phyloP scores from a whole-genome alignment of 2,797 vertebrate genomes.

The Gymnocypris eckloni region DNA sequence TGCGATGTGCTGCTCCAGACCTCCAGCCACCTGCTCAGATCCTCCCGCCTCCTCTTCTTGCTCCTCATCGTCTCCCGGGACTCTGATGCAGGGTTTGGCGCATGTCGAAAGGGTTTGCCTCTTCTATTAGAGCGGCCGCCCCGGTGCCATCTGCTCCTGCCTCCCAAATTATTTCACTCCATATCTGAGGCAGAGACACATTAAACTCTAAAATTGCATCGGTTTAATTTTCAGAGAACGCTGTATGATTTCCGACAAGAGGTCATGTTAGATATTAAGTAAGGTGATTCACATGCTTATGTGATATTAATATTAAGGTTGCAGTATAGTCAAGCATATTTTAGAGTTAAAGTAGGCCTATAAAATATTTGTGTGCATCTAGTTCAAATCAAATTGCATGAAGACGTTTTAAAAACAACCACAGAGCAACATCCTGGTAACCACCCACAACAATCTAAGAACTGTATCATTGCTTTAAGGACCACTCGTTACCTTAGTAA shows the following conservation, averaged over 20 bases:
- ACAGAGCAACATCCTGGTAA: no score
- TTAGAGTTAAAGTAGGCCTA: no score
- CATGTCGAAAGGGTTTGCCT: conserved; percentile 50
- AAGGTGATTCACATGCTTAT: neutral
- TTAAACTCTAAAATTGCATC: neutral
- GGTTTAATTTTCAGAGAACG: neutral
- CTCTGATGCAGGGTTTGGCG: conserved; percentile 53
- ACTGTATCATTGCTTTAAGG: no score
- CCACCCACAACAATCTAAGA: no score
- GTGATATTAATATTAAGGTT: no score
- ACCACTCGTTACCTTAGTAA: no score
- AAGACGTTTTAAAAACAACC: no score
- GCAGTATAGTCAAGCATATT: no score
- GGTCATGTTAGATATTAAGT: neutral
- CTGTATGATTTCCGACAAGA: neutral
- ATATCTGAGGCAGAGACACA: conserved; percentile 40
- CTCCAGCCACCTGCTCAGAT: conserved; percentile 13
- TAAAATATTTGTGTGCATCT: no score
- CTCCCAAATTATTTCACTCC: conserved; percentile 48
- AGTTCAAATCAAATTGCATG: no score
- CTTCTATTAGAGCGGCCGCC: neutral
- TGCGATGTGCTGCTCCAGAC: conserved; percentile 45
- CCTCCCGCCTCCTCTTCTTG: conserved; percentile 25
- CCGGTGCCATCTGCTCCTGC: conserved; percentile 16
- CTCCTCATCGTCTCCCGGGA: conserved; percentile 51